Conservation (phyloP, 2,113 vertebrate species). For the Burhinus oedicnemus region DNA sequence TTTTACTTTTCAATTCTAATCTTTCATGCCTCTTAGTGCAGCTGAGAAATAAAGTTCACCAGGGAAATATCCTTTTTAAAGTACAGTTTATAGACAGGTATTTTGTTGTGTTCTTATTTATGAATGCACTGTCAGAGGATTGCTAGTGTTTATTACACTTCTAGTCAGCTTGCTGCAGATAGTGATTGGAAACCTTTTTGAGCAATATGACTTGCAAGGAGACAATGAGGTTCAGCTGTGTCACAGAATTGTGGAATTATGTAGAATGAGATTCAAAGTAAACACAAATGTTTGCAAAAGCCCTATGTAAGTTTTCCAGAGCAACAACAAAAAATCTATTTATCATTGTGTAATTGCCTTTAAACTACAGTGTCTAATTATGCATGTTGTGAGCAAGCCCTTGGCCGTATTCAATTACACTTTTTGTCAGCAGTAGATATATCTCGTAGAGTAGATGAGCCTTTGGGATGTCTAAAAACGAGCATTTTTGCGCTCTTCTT, state of each 20-base stretch:
- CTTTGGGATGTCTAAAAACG: not conserved
- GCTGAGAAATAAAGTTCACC: constrained; percentile 62
- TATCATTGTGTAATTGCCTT: not conserved
- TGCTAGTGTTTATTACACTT: constrained; percentile 57
- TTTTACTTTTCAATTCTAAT: constrained; percentile 65
- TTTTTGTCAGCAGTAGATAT: not conserved
- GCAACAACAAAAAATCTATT: not conserved
- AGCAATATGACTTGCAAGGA: not conserved
- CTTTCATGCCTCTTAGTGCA: constrained; percentile 57
- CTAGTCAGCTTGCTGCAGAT: constrained; percentile 6
- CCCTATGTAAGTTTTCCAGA: not conserved
- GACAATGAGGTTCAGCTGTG: not conserved
- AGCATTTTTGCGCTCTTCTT: not conserved
- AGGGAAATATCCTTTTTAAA: constrained; percentile 63
- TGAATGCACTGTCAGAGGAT: constrained; percentile 40
- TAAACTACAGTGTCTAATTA: not conserved
- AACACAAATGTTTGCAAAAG: not conserved
- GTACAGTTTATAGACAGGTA: constrained; percentile 55
- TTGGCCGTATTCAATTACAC: fast-evolving
- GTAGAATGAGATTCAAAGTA: not conserved
- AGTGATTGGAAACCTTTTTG: constrained; percentile 28
- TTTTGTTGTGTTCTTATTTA: constrained; percentile 51
- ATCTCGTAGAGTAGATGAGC: not conserved
- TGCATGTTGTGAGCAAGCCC: not conserved
- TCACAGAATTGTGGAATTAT: not conserved